These are phyloP conservation scores for Caenorhabditis angaria DNA, from an alignment of 2,888 invertebrate genomes.

Conservation along the genomic window DNA sequence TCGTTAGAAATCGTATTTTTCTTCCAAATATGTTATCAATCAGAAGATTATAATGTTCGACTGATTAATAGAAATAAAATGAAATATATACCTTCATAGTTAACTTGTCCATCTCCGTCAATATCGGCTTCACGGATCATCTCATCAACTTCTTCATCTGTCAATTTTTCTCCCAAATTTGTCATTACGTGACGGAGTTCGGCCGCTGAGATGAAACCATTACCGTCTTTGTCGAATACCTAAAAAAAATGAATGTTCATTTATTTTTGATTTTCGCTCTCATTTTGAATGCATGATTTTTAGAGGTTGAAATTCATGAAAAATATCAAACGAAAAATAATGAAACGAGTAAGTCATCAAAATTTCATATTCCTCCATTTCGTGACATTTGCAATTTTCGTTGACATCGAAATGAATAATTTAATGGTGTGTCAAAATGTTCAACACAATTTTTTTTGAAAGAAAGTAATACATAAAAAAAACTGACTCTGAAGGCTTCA, in stretches of 20 bases:
- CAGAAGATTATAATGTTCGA: neutral
- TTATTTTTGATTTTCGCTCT: neutral
- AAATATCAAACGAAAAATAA: neutral
- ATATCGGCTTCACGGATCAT: slow-evolving; percentile 98
- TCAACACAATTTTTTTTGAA: slow-evolving; percentile 7
- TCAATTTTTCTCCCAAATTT: slow-evolving; percentile 98
- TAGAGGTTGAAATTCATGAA: neutral
- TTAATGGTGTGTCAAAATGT: neutral
- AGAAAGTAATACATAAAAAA: neutral
- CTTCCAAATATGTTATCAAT: neutral
- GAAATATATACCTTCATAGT: slow-evolving; percentile 78
- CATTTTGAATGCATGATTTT: neutral
- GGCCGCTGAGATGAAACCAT: slow-evolving; percentile 97
- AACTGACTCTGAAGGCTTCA: slow-evolving; percentile 88
- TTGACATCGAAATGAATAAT: slow-evolving; percentile 7
- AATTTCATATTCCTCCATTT: neutral
- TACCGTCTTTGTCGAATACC: slow-evolving; percentile 95
- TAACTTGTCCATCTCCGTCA: slow-evolving; percentile 98
- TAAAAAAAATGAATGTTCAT: slow-evolving; percentile 26
- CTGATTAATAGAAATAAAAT: neutral
- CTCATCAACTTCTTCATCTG: slow-evolving; percentile 98
- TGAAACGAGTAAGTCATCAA: neutral
- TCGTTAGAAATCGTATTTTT: neutral
- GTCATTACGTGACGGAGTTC: slow-evolving; percentile 99
- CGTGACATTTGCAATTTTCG: neutral